Conservation (phyloP, 2,113 vertebrate species). For the Nycticryphes semicollaris region DNA sequence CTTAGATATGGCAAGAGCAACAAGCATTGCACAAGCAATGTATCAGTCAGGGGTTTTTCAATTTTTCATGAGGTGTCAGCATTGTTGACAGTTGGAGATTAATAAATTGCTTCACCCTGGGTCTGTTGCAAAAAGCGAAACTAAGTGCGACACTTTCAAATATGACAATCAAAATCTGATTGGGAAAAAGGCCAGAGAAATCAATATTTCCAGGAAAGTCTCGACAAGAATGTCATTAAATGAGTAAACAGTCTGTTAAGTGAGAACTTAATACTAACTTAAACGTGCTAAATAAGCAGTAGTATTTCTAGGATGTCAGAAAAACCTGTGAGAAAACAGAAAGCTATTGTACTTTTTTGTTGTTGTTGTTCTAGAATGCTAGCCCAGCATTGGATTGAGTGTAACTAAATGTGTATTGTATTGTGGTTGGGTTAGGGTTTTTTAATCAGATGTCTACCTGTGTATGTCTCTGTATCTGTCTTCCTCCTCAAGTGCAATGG, state of each 20-base stretch:
- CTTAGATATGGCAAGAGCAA: neutral
- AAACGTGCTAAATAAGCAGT: neutral
- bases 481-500: neutral
- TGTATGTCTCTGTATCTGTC: neutral
- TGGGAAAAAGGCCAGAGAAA: neutral
- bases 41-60: neutral
- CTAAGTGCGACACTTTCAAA: neutral
- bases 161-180: neutral
- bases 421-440: neutral
- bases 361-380: neutral
- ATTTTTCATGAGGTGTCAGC: conserved; percentile 33
- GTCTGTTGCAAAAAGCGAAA: neutral
- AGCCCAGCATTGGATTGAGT: neutral
- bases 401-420: neutral
- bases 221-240: neutral
- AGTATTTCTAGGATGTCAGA: neutral
- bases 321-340: neutral
- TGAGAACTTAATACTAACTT: neutral
- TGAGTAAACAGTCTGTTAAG: neutral
- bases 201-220: neutral
- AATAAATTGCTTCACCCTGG: neutral
- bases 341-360: neutral
- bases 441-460: neutral
- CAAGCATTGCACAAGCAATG: neutral
- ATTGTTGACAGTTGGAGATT: conserved; percentile 14